phyloP scores from a whole-genome alignment of 2,797 vertebrate genomes.

The Antennarius maculatus region DNA sequence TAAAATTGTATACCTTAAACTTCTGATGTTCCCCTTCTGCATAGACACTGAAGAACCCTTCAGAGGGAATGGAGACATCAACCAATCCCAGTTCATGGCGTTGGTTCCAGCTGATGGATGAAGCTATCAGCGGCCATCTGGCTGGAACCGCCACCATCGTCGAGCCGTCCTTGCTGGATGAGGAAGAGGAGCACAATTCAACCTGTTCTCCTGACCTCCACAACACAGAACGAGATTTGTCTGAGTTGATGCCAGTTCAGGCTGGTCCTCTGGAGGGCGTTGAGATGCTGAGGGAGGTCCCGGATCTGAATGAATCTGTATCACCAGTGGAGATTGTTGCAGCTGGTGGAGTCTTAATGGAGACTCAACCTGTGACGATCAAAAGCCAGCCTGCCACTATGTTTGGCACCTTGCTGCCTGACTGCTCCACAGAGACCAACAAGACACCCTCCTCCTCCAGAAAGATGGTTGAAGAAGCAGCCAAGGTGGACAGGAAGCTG shows the following conservation, averaged over 20 bases:
- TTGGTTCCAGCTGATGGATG: slow-evolving; percentile 47
- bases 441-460: background rate
- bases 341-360: background rate
- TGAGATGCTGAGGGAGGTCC: background rate
- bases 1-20: slow-evolving; percentile 11
- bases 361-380: background rate
- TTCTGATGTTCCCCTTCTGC: background rate
- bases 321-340: background rate
- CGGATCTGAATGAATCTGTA: background rate
- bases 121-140: slow-evolving; percentile 26
- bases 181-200: background rate
- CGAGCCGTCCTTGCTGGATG: slow-evolving; percentile 2
- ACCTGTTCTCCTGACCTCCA: background rate
- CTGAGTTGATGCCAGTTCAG: background rate
- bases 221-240: background rate
- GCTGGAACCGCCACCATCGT: slow-evolving; percentile 14
- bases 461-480: background rate
- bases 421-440: background rate
- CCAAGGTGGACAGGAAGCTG: slow-evolving; percentile 1
- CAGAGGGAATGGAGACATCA: slow-evolving; percentile 8
- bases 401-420: slow-evolving; percentile 2
- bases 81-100: slow-evolving; percentile 22
- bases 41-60: slow-evolving; percentile 37
- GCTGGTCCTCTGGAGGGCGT: background rate
- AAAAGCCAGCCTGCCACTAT: background rate